phyloP scores from a whole-genome alignment of 2,888 invertebrate species.

The Ctena decussata region DNA sequence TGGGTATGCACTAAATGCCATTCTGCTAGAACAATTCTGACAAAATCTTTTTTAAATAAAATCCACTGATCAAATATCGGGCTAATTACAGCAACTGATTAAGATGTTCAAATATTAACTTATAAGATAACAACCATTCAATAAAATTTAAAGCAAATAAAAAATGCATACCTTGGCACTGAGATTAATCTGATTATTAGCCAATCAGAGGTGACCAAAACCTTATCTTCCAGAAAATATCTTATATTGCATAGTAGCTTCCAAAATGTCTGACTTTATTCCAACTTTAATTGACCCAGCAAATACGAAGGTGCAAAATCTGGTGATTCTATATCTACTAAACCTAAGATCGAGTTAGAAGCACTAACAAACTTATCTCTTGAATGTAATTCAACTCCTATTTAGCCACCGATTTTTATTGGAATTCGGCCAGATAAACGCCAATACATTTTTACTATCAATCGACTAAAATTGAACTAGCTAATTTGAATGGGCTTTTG shows the following conservation, averaged over 20 bases:
- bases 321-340: neutral
- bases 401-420: neutral
- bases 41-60: no score
- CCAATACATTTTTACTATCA: neutral
- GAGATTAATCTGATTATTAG: neutral
- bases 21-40: no score
- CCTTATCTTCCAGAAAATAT: neutral
- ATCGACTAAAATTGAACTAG: neutral
- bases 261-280: neutral
- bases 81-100: no score
- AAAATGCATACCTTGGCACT: slow-evolving; percentile 1
- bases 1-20: neutral
- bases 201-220: neutral
- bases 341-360: neutral
- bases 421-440: neutral
- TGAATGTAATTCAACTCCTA: slow-evolving; percentile 1
- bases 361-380: neutral
- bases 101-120: no score
- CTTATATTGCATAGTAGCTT: neutral
- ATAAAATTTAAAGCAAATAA: no score
- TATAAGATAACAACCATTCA: no score
- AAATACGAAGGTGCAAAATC: slow-evolving; percentile 5
- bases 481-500: neutral
- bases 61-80: no score
- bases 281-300: neutral